Evolutionary conservation across 2,113 vertebrate genomes (phyloP).

Genomic region (Megaceryle torquata): DNA sequence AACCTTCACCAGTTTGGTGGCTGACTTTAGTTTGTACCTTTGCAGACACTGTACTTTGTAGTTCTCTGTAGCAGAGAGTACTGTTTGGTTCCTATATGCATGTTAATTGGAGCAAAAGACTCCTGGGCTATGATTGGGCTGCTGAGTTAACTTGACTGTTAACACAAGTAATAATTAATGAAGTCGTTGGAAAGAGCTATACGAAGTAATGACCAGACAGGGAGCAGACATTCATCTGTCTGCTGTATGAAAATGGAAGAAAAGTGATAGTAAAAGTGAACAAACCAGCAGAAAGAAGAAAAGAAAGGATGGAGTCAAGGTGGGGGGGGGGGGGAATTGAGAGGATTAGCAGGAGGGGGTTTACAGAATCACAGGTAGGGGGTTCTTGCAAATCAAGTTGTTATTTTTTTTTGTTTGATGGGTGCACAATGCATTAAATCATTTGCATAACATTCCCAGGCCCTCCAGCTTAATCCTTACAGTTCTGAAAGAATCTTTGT

Average conservation of each 20-base stretch:
- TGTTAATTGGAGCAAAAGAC: not conserved
- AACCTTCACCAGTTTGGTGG: not conserved
- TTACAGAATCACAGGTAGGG: not conserved
- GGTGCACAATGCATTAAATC: not conserved
- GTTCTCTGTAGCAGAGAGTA: not conserved
- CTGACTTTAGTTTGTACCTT: not conserved
- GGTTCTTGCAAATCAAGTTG: not conserved
- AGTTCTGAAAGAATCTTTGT: conserved; percentile 9
- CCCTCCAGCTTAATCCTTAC: not conserved
- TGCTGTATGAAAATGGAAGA: not conserved
- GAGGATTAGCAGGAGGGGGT: not conserved
- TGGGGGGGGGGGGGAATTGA: not conserved
- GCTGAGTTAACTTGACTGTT: too few species aligned
- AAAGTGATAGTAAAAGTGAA: not conserved
- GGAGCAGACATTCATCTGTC: not conserved
- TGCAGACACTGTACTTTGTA: not conserved
- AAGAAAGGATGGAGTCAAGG: not conserved
- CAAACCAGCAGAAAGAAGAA: not conserved
- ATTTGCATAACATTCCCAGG: conserved; percentile 39
- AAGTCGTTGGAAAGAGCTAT: not conserved
- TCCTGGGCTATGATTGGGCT: not conserved
- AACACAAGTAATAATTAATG: not conserved
- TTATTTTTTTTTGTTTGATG: not conserved
- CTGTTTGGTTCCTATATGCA: not conserved
- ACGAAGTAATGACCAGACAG: not conserved